Evolutionary conservation across 2,888 invertebrate species (phyloP).

Genomic region (Acleris laterana): DNA sequence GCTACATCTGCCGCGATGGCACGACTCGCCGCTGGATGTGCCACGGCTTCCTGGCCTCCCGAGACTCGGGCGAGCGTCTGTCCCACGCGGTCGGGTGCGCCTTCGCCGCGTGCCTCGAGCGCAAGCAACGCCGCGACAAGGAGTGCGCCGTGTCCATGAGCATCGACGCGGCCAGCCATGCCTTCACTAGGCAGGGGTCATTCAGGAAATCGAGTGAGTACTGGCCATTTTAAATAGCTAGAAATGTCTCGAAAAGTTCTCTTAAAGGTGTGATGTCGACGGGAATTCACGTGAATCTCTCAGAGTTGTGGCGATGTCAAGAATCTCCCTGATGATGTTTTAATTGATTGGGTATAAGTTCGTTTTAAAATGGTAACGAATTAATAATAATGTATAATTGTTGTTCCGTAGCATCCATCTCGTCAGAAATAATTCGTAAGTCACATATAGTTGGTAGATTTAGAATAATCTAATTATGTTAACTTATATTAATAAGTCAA

Average conservation of each 20-base stretch:
- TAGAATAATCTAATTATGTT: neutral
- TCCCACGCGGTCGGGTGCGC: constrained; percentile 99
- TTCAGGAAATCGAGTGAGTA: constrained; percentile 89
- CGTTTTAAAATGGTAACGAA: too few relatives aligned
- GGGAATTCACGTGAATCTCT: too few relatives aligned
- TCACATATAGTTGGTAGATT: constrained; percentile 8
- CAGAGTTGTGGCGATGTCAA: too few relatives aligned
- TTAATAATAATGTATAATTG: neutral
- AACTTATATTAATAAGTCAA: neutral
- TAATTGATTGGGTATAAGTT: too few relatives aligned
- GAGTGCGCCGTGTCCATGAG: constrained; percentile 97
- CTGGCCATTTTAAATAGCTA: too few relatives aligned
- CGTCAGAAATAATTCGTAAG: constrained; percentile 27
- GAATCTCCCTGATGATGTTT: too few relatives aligned
- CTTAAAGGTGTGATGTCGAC: too few relatives aligned
- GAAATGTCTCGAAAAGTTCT: too few relatives aligned
- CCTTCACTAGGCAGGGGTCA: constrained; percentile 96
- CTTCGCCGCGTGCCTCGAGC: constrained; percentile 98
- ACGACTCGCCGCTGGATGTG: constrained; percentile 99
- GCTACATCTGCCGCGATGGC: constrained; percentile 99
- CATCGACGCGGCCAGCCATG: constrained; percentile 94
- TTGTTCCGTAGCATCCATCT: constrained; percentile 29
- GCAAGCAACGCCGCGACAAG: constrained; percentile 98
- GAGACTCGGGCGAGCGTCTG: constrained; percentile 98
- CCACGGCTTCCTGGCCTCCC: constrained; percentile 98